phyloP scores from a whole-genome alignment of 2,797 vertebrate species.

The Enteromius fasciolatus region DNA sequence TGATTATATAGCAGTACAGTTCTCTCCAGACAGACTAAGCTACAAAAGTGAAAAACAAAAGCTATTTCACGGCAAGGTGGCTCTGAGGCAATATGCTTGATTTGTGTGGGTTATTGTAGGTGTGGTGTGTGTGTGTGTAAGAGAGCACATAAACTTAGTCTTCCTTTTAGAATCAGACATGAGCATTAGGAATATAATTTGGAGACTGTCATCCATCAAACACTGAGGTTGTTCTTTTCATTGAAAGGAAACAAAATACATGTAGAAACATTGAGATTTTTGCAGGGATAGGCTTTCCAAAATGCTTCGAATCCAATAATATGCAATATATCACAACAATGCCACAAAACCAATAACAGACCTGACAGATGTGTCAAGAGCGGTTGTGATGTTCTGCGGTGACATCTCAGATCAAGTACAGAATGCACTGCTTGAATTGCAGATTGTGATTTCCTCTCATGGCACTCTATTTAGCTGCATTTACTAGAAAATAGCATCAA shows the following conservation, averaged over 20 bases:
- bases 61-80: conserved; percentile 43
- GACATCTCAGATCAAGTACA: conserved; percentile 51
- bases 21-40: conserved; percentile 23
- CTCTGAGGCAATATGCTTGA: conserved; percentile 40
- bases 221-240: conserved; percentile 8
- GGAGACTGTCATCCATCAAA: conserved; percentile 33
- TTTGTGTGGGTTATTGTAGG: conserved; percentile 34
- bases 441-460: conserved; percentile 51
- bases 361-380: conserved; percentile 52
- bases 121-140: conserved; percentile 7
- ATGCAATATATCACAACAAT: conserved; percentile 26
- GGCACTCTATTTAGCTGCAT: conserved; percentile 46
- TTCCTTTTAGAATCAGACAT: conserved; percentile 14
- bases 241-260: conserved; percentile 1
- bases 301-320: conserved; percentile 29
- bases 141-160: conserved; percentile 4
- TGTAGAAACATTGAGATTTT: conserved; percentile 13
- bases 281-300: conserved; percentile 4
- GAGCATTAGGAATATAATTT: conserved; percentile 14
- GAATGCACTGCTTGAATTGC: conserved; percentile 44
- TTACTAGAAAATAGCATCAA: conserved; percentile 46
- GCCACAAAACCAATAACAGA: conserved; percentile 46
- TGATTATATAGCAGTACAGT: conserved; percentile 20
- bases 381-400: conserved; percentile 29
- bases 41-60: conserved; percentile 44